These are phyloP conservation scores for Seira musarum DNA, from an alignment of 2,888 invertebrate species.

Conservation along the genomic window DNA sequence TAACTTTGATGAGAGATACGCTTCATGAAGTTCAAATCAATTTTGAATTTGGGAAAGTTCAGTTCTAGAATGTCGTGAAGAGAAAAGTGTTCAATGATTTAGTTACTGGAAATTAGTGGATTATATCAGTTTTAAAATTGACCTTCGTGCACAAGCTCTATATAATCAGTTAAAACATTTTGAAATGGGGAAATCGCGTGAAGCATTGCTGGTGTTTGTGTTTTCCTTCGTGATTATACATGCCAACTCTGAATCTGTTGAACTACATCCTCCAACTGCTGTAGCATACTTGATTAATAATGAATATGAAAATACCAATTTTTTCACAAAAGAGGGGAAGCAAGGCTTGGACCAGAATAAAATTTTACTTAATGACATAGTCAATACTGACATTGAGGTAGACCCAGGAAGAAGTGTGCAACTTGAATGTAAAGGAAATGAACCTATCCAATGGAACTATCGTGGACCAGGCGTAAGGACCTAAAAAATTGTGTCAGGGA, in stretches of 20 bases:
- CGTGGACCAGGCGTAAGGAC: constrained; percentile 47
- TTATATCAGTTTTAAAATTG: too few relatives aligned
- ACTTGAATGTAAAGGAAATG: constrained; percentile 32
- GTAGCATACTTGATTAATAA: constrained; percentile 9
- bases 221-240: too few relatives aligned
- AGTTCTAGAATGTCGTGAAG: too few relatives aligned
- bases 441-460: constrained; percentile 51
- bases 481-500: background rate
- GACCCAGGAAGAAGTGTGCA: constrained; percentile 17
- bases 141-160: too few relatives aligned
- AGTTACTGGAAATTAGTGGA: too few relatives aligned
- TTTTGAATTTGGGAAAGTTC: too few relatives aligned
- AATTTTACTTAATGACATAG: constrained; percentile 34
- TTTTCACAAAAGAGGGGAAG: background rate
- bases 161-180: too few relatives aligned
- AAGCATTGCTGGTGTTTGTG: too few relatives aligned
- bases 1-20: too few relatives aligned
- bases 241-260: background rate
- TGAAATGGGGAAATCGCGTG: too few relatives aligned
- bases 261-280: constrained; percentile 42
- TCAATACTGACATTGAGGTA: constrained; percentile 40
- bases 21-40: too few relatives aligned
- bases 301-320: background rate
- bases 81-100: too few relatives aligned
- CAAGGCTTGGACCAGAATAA: background rate